A percentile compares a stretch with the other conserved stretches of the same genome.
Evolutionary conservation across 2,888 invertebrate genomes (phyloP).

Genomic region (Tortricodes alternella): DNA sequence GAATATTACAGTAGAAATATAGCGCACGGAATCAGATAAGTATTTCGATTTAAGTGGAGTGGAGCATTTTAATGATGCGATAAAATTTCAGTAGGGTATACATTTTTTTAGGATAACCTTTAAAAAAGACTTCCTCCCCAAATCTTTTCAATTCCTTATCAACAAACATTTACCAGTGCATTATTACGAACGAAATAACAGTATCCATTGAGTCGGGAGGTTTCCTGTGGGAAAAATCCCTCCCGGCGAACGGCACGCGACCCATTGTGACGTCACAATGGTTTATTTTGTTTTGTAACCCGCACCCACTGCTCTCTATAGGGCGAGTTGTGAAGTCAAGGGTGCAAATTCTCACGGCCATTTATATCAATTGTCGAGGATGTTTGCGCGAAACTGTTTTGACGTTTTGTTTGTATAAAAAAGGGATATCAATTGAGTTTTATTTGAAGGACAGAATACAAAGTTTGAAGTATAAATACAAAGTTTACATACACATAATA

Average conservation of each 20-base stretch:
- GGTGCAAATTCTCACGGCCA: constrained; percentile 25
- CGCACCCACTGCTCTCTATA: constrained; percentile 3
- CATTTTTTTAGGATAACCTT: too few relatives aligned
- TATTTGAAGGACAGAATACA: too few relatives aligned
- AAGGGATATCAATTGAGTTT: not conserved
- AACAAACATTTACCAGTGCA: not conserved
- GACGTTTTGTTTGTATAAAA: not conserved
- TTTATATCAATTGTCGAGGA: constrained; percentile 25
- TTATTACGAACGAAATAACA: constrained; percentile 20
- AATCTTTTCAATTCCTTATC: not conserved
- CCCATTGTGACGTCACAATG: constrained; percentile 27
- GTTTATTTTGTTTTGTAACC: constrained; percentile 15
- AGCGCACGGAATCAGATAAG: too few relatives aligned
- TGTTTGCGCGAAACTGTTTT: not conserved
- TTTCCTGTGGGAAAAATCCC: constrained; percentile 23
- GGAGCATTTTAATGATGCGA: too few relatives aligned
- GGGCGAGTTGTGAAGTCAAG: constrained; percentile 13
- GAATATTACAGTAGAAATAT: too few relatives aligned
- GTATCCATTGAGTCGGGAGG: constrained; percentile 11
- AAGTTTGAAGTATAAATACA: too few relatives aligned
- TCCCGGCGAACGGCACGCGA: constrained; percentile 21
- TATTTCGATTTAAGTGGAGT: too few relatives aligned
- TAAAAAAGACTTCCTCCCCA: not conserved
- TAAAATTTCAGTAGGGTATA: too few relatives aligned
- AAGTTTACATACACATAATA: too few relatives aligned